Evolutionary conservation across 2,888 invertebrate genomes (phyloP).

Genomic region (Cheilosia variabilis): DNA sequence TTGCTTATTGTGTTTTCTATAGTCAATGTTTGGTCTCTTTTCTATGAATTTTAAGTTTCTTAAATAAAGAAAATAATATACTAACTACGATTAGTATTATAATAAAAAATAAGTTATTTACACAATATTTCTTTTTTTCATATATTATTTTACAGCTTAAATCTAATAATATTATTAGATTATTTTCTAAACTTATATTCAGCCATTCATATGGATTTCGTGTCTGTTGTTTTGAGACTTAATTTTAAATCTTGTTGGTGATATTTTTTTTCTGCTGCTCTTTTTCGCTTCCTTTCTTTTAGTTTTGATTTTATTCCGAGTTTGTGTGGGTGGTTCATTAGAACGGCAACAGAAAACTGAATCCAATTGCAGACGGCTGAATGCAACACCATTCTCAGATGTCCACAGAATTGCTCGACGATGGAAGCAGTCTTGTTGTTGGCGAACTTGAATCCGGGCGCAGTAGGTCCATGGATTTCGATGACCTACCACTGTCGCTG

Average conservation of each 20-base stretch:
- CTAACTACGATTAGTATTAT: conserved; percentile 10
- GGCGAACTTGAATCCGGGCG: conserved; percentile 77
- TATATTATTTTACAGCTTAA: conserved; percentile 36
- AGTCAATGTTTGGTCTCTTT: conserved; percentile 66
- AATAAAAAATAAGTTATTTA: conserved; percentile 51
- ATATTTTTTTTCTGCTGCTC: conserved; percentile 6
- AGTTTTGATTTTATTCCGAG: neutral
- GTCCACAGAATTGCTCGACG: conserved; percentile 73
- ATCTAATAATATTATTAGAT: conserved; percentile 20
- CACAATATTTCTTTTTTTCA: conserved; percentile 30
- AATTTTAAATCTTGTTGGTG: neutral
- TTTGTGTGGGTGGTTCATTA: conserved; percentile 14
- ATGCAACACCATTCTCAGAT: conserved; percentile 76
- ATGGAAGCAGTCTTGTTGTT: conserved; percentile 74
- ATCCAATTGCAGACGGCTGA: conserved; percentile 71
- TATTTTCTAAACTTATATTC: conserved; percentile 52
- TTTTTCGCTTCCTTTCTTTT: neutral
- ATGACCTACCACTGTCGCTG: conserved; percentile 65
- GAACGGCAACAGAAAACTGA: conserved; percentile 63
- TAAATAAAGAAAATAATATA: conserved; percentile 18
- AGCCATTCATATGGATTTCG: conserved; percentile 65
- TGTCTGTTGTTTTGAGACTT: conserved; percentile 48
- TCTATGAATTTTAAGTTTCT: conserved; percentile 27
- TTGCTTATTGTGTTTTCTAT: conserved; percentile 27
- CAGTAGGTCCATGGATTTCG: conserved; percentile 78